Conservation (phyloP, 2,113 vertebrate species). For the Macrotis lagotis region DNA sequence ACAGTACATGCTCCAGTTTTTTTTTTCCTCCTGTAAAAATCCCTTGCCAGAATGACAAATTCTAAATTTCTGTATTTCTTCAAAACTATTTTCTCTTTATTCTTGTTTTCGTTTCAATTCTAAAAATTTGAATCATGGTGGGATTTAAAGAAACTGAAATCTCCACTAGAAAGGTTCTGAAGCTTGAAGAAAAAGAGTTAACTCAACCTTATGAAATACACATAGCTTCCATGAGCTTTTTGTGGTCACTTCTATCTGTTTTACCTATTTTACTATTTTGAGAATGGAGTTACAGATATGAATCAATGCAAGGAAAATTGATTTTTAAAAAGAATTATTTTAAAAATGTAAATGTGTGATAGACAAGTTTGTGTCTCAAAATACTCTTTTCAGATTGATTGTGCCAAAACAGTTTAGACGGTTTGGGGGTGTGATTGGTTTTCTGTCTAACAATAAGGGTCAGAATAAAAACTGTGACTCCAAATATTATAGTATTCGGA, state of each 20-base stretch:
- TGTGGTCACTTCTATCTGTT: conserved; percentile 63
- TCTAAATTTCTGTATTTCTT: conserved; percentile 33
- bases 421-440: not conserved
- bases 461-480: conserved; percentile 34
- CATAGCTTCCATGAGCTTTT: conserved; percentile 62
- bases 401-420: not conserved
- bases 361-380: conserved; percentile 19
- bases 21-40: not conserved
- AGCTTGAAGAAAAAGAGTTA: not conserved
- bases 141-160: conserved; percentile 59
- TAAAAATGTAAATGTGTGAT: conserved; percentile 9
- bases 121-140: conserved; percentile 63
- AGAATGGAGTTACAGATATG: conserved; percentile 30
- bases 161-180: conserved; percentile 59
- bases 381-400: conserved; percentile 37
- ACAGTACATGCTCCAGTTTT: not conserved
- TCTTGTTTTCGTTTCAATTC: conserved; percentile 38
- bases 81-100: conserved; percentile 32
- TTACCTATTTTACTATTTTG: conserved; percentile 46
- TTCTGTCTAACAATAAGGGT: not conserved
- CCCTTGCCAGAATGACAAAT: not conserved
- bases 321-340: not conserved
- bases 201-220: conserved; percentile 71
- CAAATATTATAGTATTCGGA: conserved; percentile 35
- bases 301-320: conserved; percentile 58